Conservation (phyloP, 2,113 vertebrate genomes). For the Sander vitreus region DNA sequence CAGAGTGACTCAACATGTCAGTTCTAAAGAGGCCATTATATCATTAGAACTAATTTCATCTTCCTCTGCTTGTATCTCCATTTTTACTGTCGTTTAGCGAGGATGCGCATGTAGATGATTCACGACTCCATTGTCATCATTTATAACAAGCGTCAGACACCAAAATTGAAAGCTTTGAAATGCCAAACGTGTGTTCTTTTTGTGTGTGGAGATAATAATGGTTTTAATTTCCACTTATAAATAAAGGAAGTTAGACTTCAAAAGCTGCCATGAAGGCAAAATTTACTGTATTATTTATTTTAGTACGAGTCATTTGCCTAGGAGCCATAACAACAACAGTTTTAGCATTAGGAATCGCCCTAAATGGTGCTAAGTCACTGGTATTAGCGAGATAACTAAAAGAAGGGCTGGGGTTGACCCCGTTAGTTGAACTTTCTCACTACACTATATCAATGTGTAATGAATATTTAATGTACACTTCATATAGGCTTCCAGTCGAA, state of each 20-base stretch:
- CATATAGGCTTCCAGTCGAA: neutral
- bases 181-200: neutral
- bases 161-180: conserved; percentile 33
- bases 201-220: conserved; percentile 19
- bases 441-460: neutral
- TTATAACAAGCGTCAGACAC: conserved; percentile 61
- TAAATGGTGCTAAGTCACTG: conserved; percentile 5
- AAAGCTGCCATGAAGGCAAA: conserved; percentile 16
- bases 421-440: neutral
- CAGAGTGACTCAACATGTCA: conserved; percentile 83
- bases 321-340: neutral
- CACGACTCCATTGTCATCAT: conserved; percentile 74
- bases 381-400: neutral
- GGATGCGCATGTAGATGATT: conserved; percentile 72
- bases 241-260: conserved; percentile 17
- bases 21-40: conserved; percentile 80
- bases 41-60: conserved; percentile 83
- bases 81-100: conserved; percentile 75
- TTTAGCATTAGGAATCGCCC: neutral
- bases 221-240: conserved; percentile 26
- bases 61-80: conserved; percentile 71
- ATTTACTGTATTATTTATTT: neutral
- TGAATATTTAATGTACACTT: neutral
- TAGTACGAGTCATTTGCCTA: neutral
- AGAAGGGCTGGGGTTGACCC: neutral